Evolutionary conservation across 2,888 invertebrate species (phyloP).

Genomic region (Drosophila prolongata): DNA sequence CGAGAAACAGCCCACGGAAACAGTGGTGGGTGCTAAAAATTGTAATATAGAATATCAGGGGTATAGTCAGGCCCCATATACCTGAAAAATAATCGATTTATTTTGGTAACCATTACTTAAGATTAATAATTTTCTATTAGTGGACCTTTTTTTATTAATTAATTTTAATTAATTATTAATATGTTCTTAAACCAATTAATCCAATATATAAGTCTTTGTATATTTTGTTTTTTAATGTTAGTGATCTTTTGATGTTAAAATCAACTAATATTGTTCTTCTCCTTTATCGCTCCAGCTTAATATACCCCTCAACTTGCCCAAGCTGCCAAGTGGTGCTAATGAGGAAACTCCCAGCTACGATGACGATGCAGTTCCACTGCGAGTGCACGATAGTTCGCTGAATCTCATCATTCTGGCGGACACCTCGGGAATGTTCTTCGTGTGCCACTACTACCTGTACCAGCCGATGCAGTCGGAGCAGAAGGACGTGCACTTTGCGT

Average conservation of each 20-base stretch:
- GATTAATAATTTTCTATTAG: too few relatives aligned
- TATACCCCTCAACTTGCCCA: conserved; percentile 92
- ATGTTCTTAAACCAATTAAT: too few relatives aligned
- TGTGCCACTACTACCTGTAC: conserved; percentile 93
- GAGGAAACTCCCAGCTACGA: conserved; percentile 88
- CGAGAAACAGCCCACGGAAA: conserved; percentile 93
- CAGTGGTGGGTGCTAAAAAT: conserved; percentile 88
- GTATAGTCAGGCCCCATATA: too few relatives aligned
- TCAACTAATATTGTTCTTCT: not conserved
- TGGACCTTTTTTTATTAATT: too few relatives aligned
- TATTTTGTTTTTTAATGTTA: too few relatives aligned
- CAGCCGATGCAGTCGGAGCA: conserved; percentile 86
- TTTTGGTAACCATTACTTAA: too few relatives aligned
- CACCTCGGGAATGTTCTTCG: conserved; percentile 89
- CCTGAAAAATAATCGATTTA: too few relatives aligned
- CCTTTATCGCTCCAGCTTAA: conserved; percentile 87
- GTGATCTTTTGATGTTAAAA: too few relatives aligned
- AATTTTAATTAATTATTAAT: too few relatives aligned
- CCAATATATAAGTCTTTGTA: too few relatives aligned
- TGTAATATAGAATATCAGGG: not conserved
- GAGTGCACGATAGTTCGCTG: conserved; percentile 92
- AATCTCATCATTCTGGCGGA: conserved; percentile 92
- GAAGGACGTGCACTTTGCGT: conserved; percentile 90
- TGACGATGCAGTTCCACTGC: conserved; percentile 91
- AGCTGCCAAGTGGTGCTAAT: conserved; percentile 86